Evolutionary conservation across 2,113 vertebrate species (phyloP), one percentile per base, ranked within the genome.

Genomic region (Paratilapia polleni): DNA sequence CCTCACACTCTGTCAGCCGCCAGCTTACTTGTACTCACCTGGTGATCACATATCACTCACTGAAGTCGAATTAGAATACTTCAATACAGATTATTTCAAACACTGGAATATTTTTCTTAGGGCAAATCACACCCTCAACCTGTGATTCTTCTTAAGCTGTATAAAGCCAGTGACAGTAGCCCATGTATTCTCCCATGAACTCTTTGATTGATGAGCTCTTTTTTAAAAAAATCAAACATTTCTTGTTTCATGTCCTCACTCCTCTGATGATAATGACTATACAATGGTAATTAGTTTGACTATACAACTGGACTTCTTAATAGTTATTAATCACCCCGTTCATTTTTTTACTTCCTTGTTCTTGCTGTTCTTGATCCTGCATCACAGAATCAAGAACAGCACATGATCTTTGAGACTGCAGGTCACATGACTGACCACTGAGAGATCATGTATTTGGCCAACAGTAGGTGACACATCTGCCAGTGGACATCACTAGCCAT

Each of bases 1-100:
- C 66, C 80, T 84, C 85, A 56, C 77, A 47, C 57, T 74, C 79
- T 52, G 61, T 73, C 41, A 66, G 17, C 56, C 19, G 34, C 19
- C 64, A n/a, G 75, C 81, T 81, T 49, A 73, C 84, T 79, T 56
- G 38, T 60, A 43, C 81, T 89, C 85, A 90, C 87, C 87, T 83
- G 76, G 7, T 24, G 54, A 88, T 80, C 82, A 54, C 49, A 36
- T 52, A 81, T 66, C 43, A 15, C n/a, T 54, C 41, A 81, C 57
- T 76, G 63, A 77, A 68, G 78, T 28, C 8, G 1, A n/a, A 24
- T 70, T 63, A 87, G 58, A 63, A 80, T 15, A 28, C 63, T 78
- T 73, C 24, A 59, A 2, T 28, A 2, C 0, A 22, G 76, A 26
- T 24, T 38, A 60, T 36, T 87, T 85, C 49, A 57, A 81, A 88